Evolutionary conservation across 2,888 invertebrate genomes (phyloP).

Genomic region (Suillia variegata): DNA sequence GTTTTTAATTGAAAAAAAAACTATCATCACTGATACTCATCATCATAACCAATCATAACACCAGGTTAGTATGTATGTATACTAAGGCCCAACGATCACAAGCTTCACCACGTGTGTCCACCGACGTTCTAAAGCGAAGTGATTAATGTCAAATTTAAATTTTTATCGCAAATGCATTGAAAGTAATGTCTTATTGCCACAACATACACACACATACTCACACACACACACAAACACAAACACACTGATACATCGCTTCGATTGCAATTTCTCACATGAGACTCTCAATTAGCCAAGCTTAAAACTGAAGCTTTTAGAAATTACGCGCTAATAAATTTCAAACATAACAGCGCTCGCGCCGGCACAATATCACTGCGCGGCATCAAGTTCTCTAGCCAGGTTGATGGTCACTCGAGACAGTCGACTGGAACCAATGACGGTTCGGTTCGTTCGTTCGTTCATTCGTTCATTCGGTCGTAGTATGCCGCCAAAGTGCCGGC

Average conservation of each 20-base stretch:
- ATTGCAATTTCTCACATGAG: background rate
- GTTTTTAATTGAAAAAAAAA: too few species aligned
- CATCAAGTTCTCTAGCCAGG: conserved; percentile 32
- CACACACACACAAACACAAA: background rate
- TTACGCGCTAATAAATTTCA: conserved; percentile 21
- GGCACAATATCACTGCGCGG: background rate
- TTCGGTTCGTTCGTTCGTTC: too few species aligned
- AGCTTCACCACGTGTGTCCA: too few species aligned
- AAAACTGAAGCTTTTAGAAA: conserved; percentile 13
- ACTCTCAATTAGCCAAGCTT: background rate
- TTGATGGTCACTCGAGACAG: conserved; percentile 30
- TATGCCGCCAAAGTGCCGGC: background rate
- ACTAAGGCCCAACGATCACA: too few species aligned
- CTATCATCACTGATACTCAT: too few species aligned
- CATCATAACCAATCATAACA: too few species aligned
- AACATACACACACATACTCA: background rate
- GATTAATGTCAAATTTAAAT: background rate
- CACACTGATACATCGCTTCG: background rate
- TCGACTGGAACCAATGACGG: conserved; percentile 8
- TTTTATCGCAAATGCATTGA: background rate
- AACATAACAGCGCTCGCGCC: background rate
- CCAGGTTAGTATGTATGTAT: too few species aligned
- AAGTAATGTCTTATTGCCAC: background rate
- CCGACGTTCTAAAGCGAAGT: background rate
- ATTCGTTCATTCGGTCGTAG: too few species aligned